Conservation (phyloP, 2,888 invertebrate genomes). For the Tanypteryx hageni region DNA sequence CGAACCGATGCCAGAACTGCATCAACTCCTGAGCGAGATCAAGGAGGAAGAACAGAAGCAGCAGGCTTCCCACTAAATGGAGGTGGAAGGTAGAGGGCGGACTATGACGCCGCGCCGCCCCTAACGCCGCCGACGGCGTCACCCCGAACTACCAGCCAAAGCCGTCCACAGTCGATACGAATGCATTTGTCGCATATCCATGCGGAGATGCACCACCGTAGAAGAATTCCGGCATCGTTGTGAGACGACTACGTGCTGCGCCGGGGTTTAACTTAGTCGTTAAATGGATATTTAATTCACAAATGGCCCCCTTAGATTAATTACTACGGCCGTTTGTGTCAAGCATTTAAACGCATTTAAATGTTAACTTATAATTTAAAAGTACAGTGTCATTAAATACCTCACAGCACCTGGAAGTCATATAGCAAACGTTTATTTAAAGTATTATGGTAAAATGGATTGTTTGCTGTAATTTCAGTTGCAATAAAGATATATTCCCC, state of each 20-base stretch:
- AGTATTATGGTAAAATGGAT: too few species aligned
- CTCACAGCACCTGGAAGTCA: too few species aligned
- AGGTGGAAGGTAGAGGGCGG: not conserved
- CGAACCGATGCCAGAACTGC: conserved; percentile 47
- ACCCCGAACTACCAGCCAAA: not conserved
- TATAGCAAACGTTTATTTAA: too few species aligned
- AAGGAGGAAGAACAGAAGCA: conserved; percentile 1
- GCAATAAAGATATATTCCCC: too few species aligned
- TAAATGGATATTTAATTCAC: too few species aligned
- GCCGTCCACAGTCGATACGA: not conserved
- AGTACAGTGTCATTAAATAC: too few species aligned
- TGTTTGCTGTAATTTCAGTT: too few species aligned
- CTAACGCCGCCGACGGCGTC: not conserved
- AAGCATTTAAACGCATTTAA: too few species aligned
- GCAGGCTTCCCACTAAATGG: not conserved
- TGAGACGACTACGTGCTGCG: not conserved
- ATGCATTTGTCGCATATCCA: not conserved
- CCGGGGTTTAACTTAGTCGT: too few species aligned
- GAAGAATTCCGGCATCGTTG: not conserved
- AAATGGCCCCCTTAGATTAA: too few species aligned
- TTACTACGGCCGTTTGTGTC: too few species aligned
- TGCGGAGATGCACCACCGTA: not conserved
- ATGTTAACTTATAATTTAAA: too few species aligned
- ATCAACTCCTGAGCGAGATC: conserved; percentile 38
- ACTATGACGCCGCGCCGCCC: not conserved